Conservation (phyloP, 2,888 invertebrate genomes). For the Conomelus anceps region DNA sequence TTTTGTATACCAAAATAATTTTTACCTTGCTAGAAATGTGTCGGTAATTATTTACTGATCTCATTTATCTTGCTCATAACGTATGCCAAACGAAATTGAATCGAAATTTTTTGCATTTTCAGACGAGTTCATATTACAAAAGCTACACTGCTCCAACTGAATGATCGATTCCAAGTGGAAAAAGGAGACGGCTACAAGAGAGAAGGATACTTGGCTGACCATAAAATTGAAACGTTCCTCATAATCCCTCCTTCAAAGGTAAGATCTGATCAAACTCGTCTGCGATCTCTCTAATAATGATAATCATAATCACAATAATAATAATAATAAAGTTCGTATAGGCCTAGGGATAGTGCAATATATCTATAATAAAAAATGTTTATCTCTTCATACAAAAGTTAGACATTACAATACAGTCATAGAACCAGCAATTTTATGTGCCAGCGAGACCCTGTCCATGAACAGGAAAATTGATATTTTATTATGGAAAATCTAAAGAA, state of each 20-base stretch:
- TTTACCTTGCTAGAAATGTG: not conserved
- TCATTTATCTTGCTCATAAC: not conserved
- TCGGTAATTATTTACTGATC: not conserved
- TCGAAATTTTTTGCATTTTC: slow-evolving; percentile 35
- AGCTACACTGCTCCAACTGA: slow-evolving; percentile 73
- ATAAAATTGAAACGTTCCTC: slow-evolving; percentile 81
- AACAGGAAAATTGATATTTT: too few relatives aligned
- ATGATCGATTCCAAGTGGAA: slow-evolving; percentile 76
- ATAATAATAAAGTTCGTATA: too few relatives aligned
- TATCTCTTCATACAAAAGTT: too few relatives aligned
- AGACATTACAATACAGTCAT: too few relatives aligned
- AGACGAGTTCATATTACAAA: slow-evolving; percentile 85
- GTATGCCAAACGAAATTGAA: not conserved
- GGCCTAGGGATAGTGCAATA: too few relatives aligned
- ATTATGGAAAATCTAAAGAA: too few relatives aligned
- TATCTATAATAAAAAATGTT: too few relatives aligned
- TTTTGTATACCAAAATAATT: not conserved
- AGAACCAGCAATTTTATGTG: too few relatives aligned
- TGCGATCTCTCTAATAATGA: not conserved
- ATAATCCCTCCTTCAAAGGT: slow-evolving; percentile 73
- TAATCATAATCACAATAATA: too few relatives aligned
- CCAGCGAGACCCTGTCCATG: too few relatives aligned
- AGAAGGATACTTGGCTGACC: slow-evolving; percentile 78
- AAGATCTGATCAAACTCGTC: slow-evolving; percentile 37
- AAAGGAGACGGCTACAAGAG: slow-evolving; percentile 75